Percentiles rank a stretch among this genome's conserved stretches.
These are phyloP conservation scores for Strix uralensis DNA, from an alignment of 2,113 vertebrate species.

Conservation along the genomic window DNA sequence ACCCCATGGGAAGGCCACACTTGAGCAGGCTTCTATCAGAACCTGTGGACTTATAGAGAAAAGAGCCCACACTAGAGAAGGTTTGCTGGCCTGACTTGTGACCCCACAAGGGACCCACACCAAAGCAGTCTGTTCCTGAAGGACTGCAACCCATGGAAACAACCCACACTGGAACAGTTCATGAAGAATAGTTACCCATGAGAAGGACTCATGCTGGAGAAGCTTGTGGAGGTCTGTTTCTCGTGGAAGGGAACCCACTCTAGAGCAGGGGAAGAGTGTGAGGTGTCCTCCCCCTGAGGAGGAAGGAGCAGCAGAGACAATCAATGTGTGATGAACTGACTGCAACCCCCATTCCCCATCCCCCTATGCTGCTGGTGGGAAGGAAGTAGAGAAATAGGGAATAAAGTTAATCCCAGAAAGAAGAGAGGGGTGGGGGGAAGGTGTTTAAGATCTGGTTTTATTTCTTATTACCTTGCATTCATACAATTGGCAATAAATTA, in stretches of 20 bases:
- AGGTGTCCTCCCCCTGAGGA: too few relatives aligned
- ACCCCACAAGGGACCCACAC: too few relatives aligned
- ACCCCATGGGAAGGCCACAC: too few relatives aligned
- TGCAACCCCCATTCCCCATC: neutral
- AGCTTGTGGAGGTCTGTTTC: neutral
- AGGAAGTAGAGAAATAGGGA: neutral
- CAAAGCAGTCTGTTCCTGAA: too few relatives aligned
- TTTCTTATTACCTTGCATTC: neutral
- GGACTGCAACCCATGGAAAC: too few relatives aligned
- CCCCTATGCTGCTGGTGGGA: too few relatives aligned
- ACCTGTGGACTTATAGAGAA: too few relatives aligned
- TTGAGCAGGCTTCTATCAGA: too few relatives aligned
- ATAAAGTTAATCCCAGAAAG: neutral
- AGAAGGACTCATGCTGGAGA: neutral
- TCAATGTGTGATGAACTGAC: neutral
- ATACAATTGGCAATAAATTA: neutral
- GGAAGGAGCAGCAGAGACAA: too few relatives aligned
- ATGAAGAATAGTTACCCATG: neutral
- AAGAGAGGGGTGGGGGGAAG: neutral
- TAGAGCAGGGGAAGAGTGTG: too few relatives aligned
- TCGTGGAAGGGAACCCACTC: neutral
- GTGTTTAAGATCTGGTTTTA: neutral
- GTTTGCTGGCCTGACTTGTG: neutral
- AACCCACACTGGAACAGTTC: neutral
- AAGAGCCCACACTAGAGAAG: too few relatives aligned